These are phyloP conservation scores for Acanthisitta chloris DNA, from an alignment of 2,113 vertebrate species.

Conservation along the genomic window DNA sequence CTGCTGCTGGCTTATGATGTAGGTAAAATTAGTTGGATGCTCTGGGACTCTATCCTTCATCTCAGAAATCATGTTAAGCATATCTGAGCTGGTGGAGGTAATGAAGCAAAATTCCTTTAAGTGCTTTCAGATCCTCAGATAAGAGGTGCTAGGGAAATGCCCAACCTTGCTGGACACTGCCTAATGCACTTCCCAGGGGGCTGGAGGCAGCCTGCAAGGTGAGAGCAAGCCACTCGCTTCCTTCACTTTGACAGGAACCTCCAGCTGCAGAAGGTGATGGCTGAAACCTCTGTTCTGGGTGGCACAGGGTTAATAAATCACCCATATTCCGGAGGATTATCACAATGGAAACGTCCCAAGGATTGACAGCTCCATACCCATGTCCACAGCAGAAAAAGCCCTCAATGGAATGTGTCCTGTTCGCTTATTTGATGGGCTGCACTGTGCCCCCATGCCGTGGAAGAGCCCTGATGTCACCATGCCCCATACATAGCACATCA, in stretches of 20 bases:
- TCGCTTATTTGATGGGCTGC: background rate
- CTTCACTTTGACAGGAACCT: background rate
- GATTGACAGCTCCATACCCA: constrained; percentile 46
- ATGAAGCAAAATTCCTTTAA: constrained; percentile 1
- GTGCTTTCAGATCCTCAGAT: constrained; percentile 4
- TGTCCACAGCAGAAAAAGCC: constrained; percentile 34
- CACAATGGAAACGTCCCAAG: constrained; percentile 22
- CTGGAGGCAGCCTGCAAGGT: background rate
- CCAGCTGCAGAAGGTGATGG: background rate
- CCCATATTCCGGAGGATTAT: background rate
- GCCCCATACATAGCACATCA: rapidly evolving
- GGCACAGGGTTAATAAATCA: background rate
- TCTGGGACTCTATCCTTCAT: background rate
- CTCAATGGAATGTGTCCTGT: constrained; percentile 24
- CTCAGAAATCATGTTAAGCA: background rate
- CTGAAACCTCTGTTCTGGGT: background rate
- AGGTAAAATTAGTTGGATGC: background rate
- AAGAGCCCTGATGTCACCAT: background rate
- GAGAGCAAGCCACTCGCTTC: rapidly evolving
- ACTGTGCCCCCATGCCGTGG: background rate
- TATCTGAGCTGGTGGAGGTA: background rate
- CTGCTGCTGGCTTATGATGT: background rate
- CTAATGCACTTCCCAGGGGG: background rate
- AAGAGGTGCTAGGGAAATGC: constrained; percentile 11
- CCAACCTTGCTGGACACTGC: background rate